These are phyloP conservation scores for Lagocephalus sceleratus DNA, from an alignment of 2,797 vertebrate species.

Conservation along the genomic window DNA sequence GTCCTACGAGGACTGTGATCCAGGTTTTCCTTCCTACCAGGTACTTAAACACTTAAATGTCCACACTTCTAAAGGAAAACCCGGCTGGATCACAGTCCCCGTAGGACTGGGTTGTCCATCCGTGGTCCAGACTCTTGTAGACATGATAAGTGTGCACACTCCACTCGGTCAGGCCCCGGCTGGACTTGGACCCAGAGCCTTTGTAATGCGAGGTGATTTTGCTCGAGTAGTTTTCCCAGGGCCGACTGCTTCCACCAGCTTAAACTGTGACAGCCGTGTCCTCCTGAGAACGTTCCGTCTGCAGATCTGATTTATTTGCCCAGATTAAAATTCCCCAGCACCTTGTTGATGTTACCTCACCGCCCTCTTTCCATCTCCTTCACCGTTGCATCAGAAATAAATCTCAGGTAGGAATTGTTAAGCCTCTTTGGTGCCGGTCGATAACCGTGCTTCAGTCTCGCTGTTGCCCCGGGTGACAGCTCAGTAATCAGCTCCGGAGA, in stretches of 20 bases:
- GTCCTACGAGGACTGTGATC: no score
- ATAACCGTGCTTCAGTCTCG: constrained; percentile 12
- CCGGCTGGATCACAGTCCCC: no score
- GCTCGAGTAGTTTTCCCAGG: no score
- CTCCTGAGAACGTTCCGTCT: constrained; percentile 25
- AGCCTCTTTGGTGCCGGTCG: constrained; percentile 19
- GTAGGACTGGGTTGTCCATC: no score
- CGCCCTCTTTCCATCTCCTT: constrained; percentile 32
- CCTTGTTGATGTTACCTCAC: constrained; percentile 11
- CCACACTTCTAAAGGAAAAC: no score
- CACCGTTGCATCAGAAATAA: constrained; percentile 34
- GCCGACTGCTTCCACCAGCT: background rate
- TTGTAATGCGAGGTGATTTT: no score
- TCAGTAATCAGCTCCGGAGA: constrained; percentile 35
- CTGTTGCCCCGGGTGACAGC: constrained; percentile 39
- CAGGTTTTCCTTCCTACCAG: no score
- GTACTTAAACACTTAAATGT: no score
- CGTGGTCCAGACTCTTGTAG: no score
- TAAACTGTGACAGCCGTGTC: constrained; percentile 34
- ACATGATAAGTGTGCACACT: no score
- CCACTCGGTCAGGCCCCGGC: no score
- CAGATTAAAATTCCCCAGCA: constrained; percentile 23
- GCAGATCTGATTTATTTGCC: constrained; percentile 46
- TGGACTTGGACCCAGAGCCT: no score
- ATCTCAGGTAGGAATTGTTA: constrained; percentile 35